Conservation (phyloP, 2,888 invertebrate species). For the Parelbella ahira region DNA sequence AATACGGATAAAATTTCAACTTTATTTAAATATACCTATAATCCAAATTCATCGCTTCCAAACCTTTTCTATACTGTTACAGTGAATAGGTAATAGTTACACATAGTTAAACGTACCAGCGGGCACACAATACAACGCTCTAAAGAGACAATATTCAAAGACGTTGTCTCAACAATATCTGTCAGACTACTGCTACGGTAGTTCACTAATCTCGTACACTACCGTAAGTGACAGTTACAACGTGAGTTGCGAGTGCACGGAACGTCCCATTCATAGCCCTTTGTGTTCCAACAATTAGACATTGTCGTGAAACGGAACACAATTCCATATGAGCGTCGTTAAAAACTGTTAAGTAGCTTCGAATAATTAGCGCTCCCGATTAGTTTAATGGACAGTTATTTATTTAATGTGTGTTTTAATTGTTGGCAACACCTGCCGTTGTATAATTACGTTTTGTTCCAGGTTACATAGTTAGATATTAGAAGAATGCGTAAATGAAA, state of each 20-base stretch:
- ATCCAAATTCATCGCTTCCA: no score
- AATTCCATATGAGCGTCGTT: conserved; percentile 9
- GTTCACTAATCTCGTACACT: conserved; percentile 36
- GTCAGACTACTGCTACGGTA: conserved; percentile 65
- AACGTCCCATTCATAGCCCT: conserved; percentile 12
- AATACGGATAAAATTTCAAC: no score
- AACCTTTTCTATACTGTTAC: no score
- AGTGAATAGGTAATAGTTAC: no score
- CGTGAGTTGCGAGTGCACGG: conserved; percentile 17
- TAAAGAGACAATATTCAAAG: conserved; percentile 21
- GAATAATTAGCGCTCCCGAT: conserved; percentile 14
- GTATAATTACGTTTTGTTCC: conserved; percentile 6
- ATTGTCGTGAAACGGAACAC: no score
- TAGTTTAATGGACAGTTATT: conserved; percentile 15
- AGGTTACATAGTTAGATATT: no score
- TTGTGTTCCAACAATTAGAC: no score
- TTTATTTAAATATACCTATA: no score
- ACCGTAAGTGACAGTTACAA: conserved; percentile 6
- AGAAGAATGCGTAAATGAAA: no score
- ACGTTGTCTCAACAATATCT: conserved; percentile 42
- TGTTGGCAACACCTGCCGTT: background rate
- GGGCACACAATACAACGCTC: conserved; percentile 6
- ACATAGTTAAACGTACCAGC: conserved; percentile 6
- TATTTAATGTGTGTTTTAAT: conserved; percentile 3
- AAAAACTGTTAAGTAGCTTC: conserved; percentile 11